Conservation (phyloP, 2,888 invertebrate genomes). For the Hymenopus coronatus region DNA sequence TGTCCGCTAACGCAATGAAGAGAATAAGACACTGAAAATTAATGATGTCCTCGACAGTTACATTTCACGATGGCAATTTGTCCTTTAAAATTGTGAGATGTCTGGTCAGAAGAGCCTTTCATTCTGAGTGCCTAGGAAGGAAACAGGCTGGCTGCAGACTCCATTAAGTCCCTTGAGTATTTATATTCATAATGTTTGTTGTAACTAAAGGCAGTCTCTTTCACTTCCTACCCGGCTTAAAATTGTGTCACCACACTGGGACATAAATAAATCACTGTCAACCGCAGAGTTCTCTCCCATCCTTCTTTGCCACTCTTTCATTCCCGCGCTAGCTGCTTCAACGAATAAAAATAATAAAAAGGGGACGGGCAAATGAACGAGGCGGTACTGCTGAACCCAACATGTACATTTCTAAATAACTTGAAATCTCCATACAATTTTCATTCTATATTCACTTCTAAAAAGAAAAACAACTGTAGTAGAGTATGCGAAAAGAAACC, state of each 20-base stretch:
- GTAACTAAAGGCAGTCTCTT: background rate
- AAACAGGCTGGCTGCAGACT: background rate
- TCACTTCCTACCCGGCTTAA: background rate
- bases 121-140: background rate
- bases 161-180: background rate
- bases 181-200: background rate
- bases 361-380: background rate
- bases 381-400: background rate
- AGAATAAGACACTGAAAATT: background rate
- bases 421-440: background rate
- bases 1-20: background rate
- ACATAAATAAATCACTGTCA: conserved; percentile 15
- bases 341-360: background rate
- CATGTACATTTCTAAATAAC: background rate
- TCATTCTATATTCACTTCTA: no score
- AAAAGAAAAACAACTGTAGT: no score
- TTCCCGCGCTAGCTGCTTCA: background rate
- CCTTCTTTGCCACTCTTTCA: background rate
- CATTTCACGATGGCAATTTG: background rate
- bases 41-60: background rate
- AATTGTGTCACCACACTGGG: conserved; percentile 1
- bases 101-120: background rate
- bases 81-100: background rate
- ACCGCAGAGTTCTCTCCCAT: background rate
- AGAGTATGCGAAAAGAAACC: no score